Evolutionary conservation across 2,113 vertebrate genomes (phyloP), one percentile per base, ranked within the genome.

Genomic region (Orientallactaga bullata): DNA sequence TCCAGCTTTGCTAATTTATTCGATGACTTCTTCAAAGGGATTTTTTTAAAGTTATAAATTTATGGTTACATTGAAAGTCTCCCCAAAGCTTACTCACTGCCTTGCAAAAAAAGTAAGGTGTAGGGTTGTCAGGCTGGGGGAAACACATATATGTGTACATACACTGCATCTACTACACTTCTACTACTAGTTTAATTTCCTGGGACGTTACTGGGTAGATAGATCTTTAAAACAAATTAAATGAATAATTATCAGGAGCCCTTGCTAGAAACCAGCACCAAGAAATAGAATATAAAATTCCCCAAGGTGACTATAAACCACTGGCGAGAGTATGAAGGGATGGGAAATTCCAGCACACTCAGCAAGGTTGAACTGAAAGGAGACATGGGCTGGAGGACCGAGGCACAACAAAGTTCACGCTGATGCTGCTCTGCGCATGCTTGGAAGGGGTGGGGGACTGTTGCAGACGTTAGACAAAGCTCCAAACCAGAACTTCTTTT

Each of bases 1-100:
- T 98, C 98, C 98, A 98, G 97, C 76, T 96, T 94, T 97, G 97
- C 97, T 98, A 98, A 98, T 98, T 98, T 98, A 98, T 98, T 98
- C 95, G 97, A 98, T 97, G 97, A 98, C 94, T 97, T 97, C 97
- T 98, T 98, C 97, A 98, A 98, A 98, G 96, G 85, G 95, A 94
- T 80, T 87, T 94, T 94, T 97, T 97, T 21, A 76, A 97, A 97
- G 86, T 76, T 97, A 69, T 93, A 96, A 97, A 98, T 98, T 98
- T 97, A 98, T 96, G 94, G 96, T 94, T 97, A 92, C 96, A 97
- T 91, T 97, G 96, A 97, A 98, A 98, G 89, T 1, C 88, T 97
- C 94, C 96, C 94, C 95, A 95, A 96, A 96, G 96, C 95, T 96
- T 96, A 94, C 89, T 96, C 89, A 85, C 96, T 95, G 95, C 95